Percentiles rank a stretch among this genome's conserved stretches.
Evolutionary conservation across 1,140 invertebrate genomes (phyloP).

Genomic region (Drosophila auraria): DNA sequence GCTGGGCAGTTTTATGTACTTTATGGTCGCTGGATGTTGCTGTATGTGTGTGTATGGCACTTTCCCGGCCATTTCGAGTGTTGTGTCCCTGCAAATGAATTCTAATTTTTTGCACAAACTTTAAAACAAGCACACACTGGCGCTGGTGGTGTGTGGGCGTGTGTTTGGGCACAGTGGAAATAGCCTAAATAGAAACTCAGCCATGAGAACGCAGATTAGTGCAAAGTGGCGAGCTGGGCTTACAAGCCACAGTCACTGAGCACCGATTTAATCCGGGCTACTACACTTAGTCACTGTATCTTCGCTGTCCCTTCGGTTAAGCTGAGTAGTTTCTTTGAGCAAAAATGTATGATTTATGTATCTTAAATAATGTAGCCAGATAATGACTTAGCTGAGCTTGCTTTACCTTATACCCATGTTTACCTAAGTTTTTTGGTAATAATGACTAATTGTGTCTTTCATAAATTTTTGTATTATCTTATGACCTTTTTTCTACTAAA

Average conservation of each 20-base stretch:
- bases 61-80: conserved; percentile 57
- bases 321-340: not conserved
- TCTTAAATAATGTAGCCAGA: not conserved
- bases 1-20: conserved; percentile 60
- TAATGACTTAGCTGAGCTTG: not conserved
- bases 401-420: not conserved
- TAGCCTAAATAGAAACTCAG: conserved; percentile 46
- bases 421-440: not conserved
- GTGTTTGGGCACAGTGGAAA: conserved; percentile 22
- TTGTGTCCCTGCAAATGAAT: conserved; percentile 72
- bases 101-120: conserved; percentile 77
- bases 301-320: not conserved
- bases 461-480: not conserved
- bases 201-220: conserved; percentile 42
- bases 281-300: not conserved
- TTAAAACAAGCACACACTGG: conserved; percentile 45
- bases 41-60: conserved; percentile 22
- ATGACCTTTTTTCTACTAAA: not conserved
- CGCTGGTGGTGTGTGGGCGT: not conserved
- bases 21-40: conserved; percentile 13
- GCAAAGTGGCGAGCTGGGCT: conserved; percentile 15
- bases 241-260: conserved; percentile 20
- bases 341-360: too few species aligned
- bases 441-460: not conserved
- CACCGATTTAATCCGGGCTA: conserved; percentile 9